phyloP scores from a whole-genome alignment of 2,888 invertebrate genomes.

The Ariolimax columbianus region DNA sequence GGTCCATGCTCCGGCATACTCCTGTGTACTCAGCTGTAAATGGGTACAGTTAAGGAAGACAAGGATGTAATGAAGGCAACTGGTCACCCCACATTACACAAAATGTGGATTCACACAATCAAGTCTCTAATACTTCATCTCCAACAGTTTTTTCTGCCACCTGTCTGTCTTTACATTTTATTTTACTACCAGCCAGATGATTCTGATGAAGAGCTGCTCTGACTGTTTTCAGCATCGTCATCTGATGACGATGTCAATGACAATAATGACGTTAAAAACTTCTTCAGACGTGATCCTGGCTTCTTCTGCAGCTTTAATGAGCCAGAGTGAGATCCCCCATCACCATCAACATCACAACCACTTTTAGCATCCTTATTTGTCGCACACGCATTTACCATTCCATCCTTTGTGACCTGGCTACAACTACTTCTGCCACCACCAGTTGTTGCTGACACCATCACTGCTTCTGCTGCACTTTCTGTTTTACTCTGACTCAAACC shows the following conservation, averaged over 20 bases:
- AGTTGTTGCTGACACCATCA: not conserved
- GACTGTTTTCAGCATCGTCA: conserved; percentile 49
- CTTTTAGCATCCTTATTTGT: not conserved
- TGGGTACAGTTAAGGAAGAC: too few relatives aligned
- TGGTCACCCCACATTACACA: too few relatives aligned
- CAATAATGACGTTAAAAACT: conserved; percentile 55
- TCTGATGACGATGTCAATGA: conserved; percentile 55
- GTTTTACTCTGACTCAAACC: not conserved
- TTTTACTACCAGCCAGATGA: conserved; percentile 28
- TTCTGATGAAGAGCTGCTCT: conserved; percentile 12
- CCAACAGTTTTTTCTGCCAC: too few relatives aligned
- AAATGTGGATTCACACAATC: too few relatives aligned
- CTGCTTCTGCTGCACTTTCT: not conserved
- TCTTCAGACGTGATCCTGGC: conserved; percentile 52
- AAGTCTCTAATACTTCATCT: too few relatives aligned
- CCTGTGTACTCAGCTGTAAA: too few relatives aligned
- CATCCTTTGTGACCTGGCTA: not conserved
- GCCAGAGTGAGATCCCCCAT: conserved; percentile 4
- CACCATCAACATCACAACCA: not conserved
- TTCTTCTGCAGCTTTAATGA: conserved; percentile 51
- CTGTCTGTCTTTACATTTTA: too few relatives aligned
- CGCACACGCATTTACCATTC: not conserved
- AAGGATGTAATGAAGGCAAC: too few relatives aligned
- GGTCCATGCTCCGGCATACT: too few relatives aligned
- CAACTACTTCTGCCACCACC: not conserved